Conservation (phyloP, 2,888 invertebrate genomes). For the Biston betularia region DNA sequence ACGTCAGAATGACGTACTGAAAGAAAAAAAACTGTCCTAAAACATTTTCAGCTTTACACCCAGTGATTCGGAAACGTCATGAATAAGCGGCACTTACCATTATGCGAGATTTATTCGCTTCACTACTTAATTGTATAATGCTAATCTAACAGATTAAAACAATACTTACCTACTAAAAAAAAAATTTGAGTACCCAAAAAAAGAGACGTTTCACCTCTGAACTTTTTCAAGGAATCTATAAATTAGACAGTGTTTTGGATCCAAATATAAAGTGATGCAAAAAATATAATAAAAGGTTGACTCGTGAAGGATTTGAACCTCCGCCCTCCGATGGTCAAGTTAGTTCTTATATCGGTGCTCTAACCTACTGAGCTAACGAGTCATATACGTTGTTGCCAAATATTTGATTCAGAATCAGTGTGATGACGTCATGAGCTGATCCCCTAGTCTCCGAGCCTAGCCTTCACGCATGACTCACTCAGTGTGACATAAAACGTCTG, state of each 20-base stretch:
- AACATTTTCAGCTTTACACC: background rate
- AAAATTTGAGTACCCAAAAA: no score
- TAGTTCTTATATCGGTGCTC: constrained; percentile 50
- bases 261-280: background rate
- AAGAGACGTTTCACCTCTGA: no score
- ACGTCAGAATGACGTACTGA: background rate
- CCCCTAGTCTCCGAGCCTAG: constrained; percentile 2
- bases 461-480: constrained; percentile 10
- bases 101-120: no score
- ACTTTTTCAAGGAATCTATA: no score
- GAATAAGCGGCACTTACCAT: no score
- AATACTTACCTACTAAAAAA: no score
- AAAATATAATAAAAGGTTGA: constrained; percentile 32
- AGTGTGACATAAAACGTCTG: background rate
- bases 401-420: background rate
- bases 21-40: background rate
- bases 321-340: constrained; percentile 54
- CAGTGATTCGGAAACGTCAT: no score
- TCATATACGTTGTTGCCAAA: constrained; percentile 21
- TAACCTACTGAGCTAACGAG: constrained; percentile 50
- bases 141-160: no score
- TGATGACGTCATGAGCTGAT: constrained; percentile 18
- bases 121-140: no score
- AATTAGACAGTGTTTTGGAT: no score
- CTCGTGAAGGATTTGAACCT: constrained; percentile 60